These are phyloP conservation scores for Scolopax mira DNA, from an alignment of 2,113 vertebrate genomes.

Conservation along the genomic window DNA sequence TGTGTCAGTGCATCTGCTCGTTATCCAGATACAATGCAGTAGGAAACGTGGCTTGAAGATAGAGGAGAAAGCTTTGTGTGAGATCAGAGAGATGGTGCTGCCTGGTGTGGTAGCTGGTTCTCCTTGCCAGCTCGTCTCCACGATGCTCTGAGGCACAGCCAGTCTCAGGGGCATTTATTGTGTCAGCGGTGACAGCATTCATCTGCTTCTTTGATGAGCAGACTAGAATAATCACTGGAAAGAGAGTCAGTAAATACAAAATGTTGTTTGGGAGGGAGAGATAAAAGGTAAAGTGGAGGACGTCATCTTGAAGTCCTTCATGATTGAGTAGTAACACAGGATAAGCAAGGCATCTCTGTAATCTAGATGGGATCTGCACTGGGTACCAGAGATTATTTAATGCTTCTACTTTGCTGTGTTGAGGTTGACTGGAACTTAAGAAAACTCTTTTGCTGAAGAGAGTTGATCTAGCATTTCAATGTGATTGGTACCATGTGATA, in stretches of 20 bases:
- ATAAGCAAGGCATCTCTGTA: background rate
- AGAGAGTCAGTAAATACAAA: background rate
- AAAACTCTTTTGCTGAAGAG: background rate
- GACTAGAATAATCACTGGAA: background rate
- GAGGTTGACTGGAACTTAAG: background rate
- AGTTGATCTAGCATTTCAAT: background rate
- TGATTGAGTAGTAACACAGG: background rate
- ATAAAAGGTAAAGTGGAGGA: background rate
- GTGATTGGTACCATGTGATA: background rate
- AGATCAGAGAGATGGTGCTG: background rate
- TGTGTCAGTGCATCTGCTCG: background rate
- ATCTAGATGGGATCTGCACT: background rate
- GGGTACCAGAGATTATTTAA: background rate
- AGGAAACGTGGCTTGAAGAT: background rate
- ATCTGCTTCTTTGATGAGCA: background rate
- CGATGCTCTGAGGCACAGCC: accelerated
- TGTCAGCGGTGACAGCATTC: background rate
- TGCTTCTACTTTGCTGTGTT: background rate
- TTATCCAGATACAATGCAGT: background rate
- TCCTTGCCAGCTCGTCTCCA: background rate
- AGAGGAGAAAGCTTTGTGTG: background rate
- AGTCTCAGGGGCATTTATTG: background rate
- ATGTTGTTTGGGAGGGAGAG: background rate
- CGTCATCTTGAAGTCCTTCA: background rate
- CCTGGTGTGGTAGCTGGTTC: background rate